These are phyloP conservation scores for Bradypodion pumilum DNA, from an alignment of 2,797 vertebrate species.

Conservation along the genomic window DNA sequence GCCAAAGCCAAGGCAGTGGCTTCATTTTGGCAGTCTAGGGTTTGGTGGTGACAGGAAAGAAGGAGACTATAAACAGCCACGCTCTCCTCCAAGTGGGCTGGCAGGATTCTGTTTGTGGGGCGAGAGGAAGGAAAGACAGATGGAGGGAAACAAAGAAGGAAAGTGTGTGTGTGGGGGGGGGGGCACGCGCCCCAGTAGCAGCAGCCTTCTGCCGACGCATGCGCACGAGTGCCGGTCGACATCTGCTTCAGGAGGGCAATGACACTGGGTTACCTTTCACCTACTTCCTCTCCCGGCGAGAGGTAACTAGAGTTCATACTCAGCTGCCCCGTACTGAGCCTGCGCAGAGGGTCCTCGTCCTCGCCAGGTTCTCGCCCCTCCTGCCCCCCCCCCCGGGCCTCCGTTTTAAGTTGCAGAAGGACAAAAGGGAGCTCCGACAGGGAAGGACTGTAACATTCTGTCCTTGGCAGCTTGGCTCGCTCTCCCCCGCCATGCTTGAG, in stretches of 20 bases:
- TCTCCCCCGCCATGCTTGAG: neutral
- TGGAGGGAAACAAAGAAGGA: too few species aligned
- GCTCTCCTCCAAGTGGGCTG: too few species aligned
- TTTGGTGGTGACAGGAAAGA: too few species aligned
- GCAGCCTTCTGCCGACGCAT: conserved; percentile 28
- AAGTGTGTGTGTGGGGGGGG: too few species aligned
- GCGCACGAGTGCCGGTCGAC: neutral
- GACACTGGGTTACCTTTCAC: conserved; percentile 74
- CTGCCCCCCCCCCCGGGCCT: too few species aligned
- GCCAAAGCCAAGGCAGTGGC: too few species aligned
- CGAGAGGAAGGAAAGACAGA: fast-evolving
- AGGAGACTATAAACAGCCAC: neutral
- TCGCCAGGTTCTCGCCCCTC: neutral
- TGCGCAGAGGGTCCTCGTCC: conserved; percentile 41
- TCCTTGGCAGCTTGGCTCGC: neutral
- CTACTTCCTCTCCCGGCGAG: conserved; percentile 54
- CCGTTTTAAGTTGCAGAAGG: neutral
- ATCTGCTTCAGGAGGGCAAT: neutral
- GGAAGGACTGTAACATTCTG: neutral
- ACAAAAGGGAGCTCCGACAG: neutral
- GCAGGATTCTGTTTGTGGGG: too few species aligned
- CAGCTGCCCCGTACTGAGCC: conserved; percentile 10
- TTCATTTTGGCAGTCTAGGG: too few species aligned
- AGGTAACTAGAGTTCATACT: conserved; percentile 74
- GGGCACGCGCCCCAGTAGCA: too few species aligned